Evolutionary conservation across 2,113 vertebrate species (phyloP), one percentile per base, ranked within the genome.

Genomic region (Lampris megalopsis): DNA sequence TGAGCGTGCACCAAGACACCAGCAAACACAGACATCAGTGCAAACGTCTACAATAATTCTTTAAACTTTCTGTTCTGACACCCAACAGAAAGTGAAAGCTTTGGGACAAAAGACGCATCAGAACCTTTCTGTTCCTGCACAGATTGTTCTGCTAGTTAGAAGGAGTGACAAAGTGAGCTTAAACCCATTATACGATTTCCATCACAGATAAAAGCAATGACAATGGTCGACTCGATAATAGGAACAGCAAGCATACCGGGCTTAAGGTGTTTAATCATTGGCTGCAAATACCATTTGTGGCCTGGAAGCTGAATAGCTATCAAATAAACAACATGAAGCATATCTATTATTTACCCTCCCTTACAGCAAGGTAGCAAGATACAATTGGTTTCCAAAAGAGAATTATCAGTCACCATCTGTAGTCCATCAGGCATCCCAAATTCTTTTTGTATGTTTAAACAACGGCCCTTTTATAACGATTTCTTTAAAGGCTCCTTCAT

Each of bases 111-210:
- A 43, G 5, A 49, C 54, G 65, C 71, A 66, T 63, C 3, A 1
- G 7, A 49, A 38, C 57, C 40, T 57, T 13, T 40, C 64, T 36
- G 47, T 11, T 67, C 45, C 66, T 54, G 13, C 3, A 71, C 8
- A 66, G 40, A 79, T 13, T 65, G 68, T 58, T 50, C 66, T 66
- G 71, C 67, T 83, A 53, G 72, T 36, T 60, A 66, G 45, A 65
- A 47, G 68, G 56, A 67, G 24, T 36, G 52, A 52, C 45, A 63
- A 67, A 43, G 40, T 82, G 53, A 75, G 66, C 69, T 36, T 53
- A 48, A 70, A 49, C 47, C 49, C 64, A 68, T 62, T 71, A 56
- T 62, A 57, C 50, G 35, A 43, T 50, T 60, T 67, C 56, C 40
- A 64, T 71, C 73, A 57, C 6, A 62, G 50, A 47, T n/a, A 7